These are phyloP conservation scores for Eupeodes luniger DNA, from an alignment of 2,888 invertebrate genomes.

Conservation along the genomic window DNA sequence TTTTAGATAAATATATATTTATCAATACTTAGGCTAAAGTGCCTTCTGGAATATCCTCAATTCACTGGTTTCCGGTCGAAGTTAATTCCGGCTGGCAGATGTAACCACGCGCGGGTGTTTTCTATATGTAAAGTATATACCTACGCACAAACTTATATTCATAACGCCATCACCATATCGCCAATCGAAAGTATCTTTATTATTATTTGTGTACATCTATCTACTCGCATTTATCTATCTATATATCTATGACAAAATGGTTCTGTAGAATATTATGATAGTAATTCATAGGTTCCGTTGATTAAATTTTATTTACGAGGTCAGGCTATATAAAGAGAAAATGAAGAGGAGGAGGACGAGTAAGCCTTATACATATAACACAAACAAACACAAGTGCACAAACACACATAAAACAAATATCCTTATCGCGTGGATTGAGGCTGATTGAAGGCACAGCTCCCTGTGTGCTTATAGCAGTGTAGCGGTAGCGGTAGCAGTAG, in stretches of 20 bases:
- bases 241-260: conserved; percentile 25
- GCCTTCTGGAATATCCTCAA: conserved; percentile 52
- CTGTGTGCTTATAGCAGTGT: background rate
- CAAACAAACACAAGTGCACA: background rate
- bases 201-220: background rate
- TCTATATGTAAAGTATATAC: background rate
- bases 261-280: conserved; percentile 37
- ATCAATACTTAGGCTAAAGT: background rate
- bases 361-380: background rate
- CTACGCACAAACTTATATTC: background rate
- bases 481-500: no score
- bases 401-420: background rate
- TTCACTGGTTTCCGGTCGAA: conserved; percentile 44
- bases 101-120: conserved; percentile 44
- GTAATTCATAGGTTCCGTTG: conserved; percentile 51
- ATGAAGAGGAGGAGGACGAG: background rate
- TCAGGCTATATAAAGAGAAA: background rate
- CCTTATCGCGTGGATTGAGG: conserved; percentile 3
- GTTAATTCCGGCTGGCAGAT: conserved; percentile 50
- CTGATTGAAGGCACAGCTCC: conserved; percentile 37
- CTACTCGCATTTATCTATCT: no score
- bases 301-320: conserved; percentile 70
- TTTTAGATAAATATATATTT: conserved; percentile 16
- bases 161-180: background rate
- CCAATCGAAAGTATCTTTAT: conserved; percentile 19